Evolutionary conservation across 2,113 vertebrate species (phyloP).

Genomic region (Corythaeola cristata): DNA sequence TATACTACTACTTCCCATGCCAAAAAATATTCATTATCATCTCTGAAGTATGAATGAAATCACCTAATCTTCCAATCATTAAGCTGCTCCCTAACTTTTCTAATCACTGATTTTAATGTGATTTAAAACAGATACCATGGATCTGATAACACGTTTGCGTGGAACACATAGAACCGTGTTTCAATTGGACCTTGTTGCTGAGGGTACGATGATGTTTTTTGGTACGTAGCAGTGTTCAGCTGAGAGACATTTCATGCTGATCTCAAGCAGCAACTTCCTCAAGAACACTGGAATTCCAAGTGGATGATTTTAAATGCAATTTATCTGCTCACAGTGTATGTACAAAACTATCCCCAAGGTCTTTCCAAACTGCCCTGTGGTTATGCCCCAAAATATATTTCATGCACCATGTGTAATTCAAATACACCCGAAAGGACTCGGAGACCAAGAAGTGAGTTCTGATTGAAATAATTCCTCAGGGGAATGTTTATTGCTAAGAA

Average conservation of each 20-base stretch:
- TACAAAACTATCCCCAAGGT: slow-evolving; percentile 28
- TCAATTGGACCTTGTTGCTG: neutral
- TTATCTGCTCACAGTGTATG: slow-evolving; percentile 27
- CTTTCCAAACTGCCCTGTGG: slow-evolving; percentile 6
- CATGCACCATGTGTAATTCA: slow-evolving; percentile 9
- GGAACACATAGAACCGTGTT: neutral
- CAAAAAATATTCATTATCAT: neutral
- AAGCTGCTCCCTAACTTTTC: neutral
- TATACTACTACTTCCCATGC: neutral
- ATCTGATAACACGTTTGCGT: neutral
- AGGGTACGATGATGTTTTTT: neutral
- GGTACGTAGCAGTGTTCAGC: neutral
- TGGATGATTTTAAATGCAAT: slow-evolving; percentile 38
- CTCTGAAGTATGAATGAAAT: neutral
- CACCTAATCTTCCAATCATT: neutral
- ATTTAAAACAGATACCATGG: neutral
- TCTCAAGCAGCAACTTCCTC: neutral
- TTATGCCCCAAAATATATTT: slow-evolving; percentile 45
- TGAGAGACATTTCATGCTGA: neutral
- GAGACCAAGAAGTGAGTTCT: slow-evolving; percentile 17
- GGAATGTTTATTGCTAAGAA: slow-evolving; percentile 40
- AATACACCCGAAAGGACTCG: neutral
- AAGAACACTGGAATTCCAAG: slow-evolving; percentile 29
- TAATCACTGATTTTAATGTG: neutral
- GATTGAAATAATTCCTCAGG: slow-evolving; percentile 34